Base-by-base conservation (phyloP, 2,113 vertebrate genomes). In the Sphaerodactylus townsendi region DNA sequence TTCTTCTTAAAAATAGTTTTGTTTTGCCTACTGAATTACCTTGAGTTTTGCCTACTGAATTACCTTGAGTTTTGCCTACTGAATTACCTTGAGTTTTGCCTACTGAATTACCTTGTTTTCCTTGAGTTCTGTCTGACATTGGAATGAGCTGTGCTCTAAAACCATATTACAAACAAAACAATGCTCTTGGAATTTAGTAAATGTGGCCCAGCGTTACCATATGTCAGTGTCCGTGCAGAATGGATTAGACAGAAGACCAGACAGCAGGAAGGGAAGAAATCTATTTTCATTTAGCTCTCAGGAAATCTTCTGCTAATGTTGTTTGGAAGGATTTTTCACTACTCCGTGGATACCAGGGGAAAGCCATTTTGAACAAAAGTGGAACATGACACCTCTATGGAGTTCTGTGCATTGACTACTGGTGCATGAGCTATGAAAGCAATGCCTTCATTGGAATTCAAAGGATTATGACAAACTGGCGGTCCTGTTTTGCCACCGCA, bases 401-500 rank as follows among this genome's bases (percentile, higher is more conserved):
- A 72, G 80, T 76, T n/a, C 50, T 77, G 78, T 71, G 62, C 88
- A 87, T 44, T 84, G 88, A 53, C 41, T 74, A 87, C 50, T 82
- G 90, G 85, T 44, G 48, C 72, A 13, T 37, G 87, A 79, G 10
- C 2, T 0, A 69, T 46, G 56, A 72, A 89, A 68, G 70, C 10
- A 50, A 75, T 90, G 84, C 50, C 66, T 88, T 86, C 72, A 33
- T 76, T 35, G 10, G 83, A 86, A 35, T 90, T 91, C 56, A 79
- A 53, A 91, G 80, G 76, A 44, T 87, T 86, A 35, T 33, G 46
- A 76, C 86, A 84, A 84, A 85, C 86, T 77, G 62, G 86, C 83
- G 88, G 90, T 93, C 85, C 86, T 89, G 68, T 81, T 90, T 86
- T 65, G 86, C 86, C 48, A n/a, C 84, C 86, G 62, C 46, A 17